Evolutionary conservation across 2,113 vertebrate genomes (phyloP).

Genomic region (Castor canadensis): DNA sequence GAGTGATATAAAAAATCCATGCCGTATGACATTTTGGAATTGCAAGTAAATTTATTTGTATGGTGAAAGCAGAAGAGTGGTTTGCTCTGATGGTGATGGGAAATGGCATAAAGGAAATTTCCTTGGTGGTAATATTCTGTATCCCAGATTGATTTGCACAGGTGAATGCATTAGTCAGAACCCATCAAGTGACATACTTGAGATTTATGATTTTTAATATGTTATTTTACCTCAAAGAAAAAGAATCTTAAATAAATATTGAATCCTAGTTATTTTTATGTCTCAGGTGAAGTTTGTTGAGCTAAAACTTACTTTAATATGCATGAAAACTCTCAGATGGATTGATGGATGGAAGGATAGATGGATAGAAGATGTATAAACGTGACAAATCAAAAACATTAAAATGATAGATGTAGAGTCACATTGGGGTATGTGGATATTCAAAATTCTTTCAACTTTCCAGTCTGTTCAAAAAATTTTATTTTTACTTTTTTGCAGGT

Average conservation of each 20-base stretch:
- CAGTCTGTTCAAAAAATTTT: too few relatives aligned
- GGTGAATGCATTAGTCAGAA: slow-evolving; percentile 10
- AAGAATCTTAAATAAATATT: slow-evolving; percentile 22
- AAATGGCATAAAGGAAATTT: background rate
- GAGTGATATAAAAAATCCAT: background rate
- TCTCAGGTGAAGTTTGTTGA: background rate
- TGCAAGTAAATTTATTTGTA: background rate
- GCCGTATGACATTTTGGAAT: background rate
- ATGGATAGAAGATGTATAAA: background rate
- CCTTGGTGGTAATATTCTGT: background rate
- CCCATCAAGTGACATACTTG: background rate
- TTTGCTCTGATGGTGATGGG: background rate
- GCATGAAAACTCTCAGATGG: background rate
- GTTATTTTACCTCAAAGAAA: background rate
- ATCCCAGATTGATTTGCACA: background rate
- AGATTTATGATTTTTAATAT: slow-evolving; percentile 31
- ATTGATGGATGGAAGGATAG: background rate
- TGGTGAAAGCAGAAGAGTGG: background rate
- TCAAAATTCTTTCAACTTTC: background rate
- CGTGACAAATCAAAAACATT: background rate
- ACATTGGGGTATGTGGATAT: background rate
- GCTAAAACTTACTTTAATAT: slow-evolving; percentile 11
- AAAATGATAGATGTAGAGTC: background rate
- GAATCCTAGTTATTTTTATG: background rate
- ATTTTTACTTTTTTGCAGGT: too few relatives aligned